Percentiles rank a stretch among this genome's conserved stretches.
Evolutionary conservation across 2,888 invertebrate genomes (phyloP).

Genomic region (Euzetes globulus): DNA sequence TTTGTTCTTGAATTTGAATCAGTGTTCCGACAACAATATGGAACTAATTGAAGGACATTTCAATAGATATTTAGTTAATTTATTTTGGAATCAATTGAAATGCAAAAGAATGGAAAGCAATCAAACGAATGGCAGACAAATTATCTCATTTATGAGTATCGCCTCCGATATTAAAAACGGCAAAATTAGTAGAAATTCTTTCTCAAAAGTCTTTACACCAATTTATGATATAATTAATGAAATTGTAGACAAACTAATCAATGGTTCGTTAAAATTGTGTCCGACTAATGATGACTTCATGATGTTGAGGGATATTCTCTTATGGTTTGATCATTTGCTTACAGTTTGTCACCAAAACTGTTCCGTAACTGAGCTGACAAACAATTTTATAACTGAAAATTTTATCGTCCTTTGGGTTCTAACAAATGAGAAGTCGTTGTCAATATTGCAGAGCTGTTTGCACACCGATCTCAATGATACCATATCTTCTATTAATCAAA

Average conservation of each 20-base stretch:
- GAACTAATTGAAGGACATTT: conserved; percentile 9
- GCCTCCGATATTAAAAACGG: neutral
- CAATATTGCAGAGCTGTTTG: neutral
- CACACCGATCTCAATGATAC: neutral
- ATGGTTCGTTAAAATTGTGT: neutral
- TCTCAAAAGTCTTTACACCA: conserved; percentile 14
- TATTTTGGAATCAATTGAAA: conserved; percentile 27
- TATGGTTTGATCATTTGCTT: conserved; percentile 24
- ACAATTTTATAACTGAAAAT: neutral
- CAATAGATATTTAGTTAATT: conserved; percentile 22
- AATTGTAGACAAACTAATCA: conserved; percentile 6
- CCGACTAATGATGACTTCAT: conserved; percentile 18
- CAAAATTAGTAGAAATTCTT: neutral
- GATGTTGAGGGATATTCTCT: conserved; percentile 3
- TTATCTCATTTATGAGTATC: conserved; percentile 21
- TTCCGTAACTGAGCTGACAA: neutral
- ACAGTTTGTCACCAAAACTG: conserved; percentile 18
- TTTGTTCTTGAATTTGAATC: neutral
- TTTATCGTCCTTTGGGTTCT: conserved; percentile 12
- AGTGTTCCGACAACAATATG: neutral
- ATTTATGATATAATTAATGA: conserved; percentile 15
- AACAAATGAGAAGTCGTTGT: conserved; percentile 7
- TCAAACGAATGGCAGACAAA: neutral
- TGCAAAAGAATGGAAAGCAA: neutral
- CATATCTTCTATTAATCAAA: neutral